phyloP scores from a whole-genome alignment of 92 coral and sea anemone genomes.

The Bergia puertoricense region DNA sequence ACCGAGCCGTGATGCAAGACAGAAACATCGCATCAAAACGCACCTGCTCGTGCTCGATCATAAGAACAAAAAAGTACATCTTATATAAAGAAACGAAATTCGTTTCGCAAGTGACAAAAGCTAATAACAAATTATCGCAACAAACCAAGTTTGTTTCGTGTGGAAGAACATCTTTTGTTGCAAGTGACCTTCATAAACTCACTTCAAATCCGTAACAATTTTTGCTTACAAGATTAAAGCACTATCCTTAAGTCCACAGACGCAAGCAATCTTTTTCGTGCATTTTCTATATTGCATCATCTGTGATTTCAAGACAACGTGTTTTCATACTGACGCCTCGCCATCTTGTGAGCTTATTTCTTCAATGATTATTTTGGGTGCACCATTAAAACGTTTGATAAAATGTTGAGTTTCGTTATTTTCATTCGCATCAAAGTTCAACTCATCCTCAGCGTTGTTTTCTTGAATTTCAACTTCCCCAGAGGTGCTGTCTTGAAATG shows the following conservation, averaged over 20 bases:
- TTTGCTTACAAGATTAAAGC: not conserved
- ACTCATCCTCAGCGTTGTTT: conserved; percentile 2
- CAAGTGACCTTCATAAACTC: not conserved
- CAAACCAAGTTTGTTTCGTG: conserved; percentile 34
- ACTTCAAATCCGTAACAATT: not conserved
- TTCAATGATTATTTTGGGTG: conserved; percentile 73
- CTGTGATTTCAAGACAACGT: not conserved
- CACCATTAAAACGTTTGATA: conserved; percentile 49
- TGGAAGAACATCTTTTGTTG: not conserved
- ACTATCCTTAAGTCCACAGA: not conserved
- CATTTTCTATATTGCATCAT: not conserved
- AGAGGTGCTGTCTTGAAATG: conserved; percentile 5
- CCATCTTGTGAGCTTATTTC: conserved; percentile 65
- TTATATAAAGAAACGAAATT: conserved; percentile 17
- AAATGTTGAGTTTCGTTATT: not conserved
- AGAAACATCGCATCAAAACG: not conserved
- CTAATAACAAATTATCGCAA: conserved; percentile 25
- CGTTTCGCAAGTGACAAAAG: conserved; percentile 27
- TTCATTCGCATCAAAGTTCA: conserved; percentile 17
- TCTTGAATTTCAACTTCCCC: conserved; percentile 18
- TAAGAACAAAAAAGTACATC: conserved; percentile 12
- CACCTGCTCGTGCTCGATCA: conserved; percentile 18
- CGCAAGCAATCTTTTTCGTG: not conserved
- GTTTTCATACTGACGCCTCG: conserved; percentile 30
- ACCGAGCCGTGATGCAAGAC: not conserved